These are phyloP conservation scores for Hetaerina americana DNA, from an alignment of 1,140 invertebrate genomes.

Conservation along the genomic window DNA sequence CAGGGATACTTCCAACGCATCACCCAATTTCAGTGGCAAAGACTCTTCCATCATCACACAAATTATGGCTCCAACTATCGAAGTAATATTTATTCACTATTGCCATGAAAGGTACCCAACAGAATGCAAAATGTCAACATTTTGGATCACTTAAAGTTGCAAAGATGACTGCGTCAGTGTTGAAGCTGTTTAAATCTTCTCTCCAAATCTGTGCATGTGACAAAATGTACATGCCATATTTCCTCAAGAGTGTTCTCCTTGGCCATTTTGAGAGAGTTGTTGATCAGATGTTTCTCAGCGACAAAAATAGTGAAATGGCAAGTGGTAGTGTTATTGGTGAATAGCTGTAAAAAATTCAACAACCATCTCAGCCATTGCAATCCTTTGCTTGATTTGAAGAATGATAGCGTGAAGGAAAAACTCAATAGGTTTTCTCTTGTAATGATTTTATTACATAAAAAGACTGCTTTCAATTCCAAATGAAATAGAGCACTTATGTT, in stretches of 20 bases:
- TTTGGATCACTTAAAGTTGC: background rate
- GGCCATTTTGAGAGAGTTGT: background rate
- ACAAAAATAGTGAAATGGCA: background rate
- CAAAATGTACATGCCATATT: background rate
- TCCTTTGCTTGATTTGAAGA: background rate
- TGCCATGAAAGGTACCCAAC: background rate
- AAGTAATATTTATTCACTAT: background rate
- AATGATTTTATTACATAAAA: background rate
- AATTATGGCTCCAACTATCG: background rate
- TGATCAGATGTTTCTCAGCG: background rate
- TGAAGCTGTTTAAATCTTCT: background rate
- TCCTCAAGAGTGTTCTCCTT: background rate
- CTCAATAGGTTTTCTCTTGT: background rate
- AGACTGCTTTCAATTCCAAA: background rate
- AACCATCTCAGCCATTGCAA: too few relatives aligned
- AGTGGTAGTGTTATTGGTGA: background rate
- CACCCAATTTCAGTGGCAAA: background rate
- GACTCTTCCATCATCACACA: background rate
- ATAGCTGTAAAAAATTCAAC: background rate
- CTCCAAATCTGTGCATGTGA: background rate
- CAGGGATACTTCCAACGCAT: background rate
- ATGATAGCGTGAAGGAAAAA: background rate
- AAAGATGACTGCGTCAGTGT: background rate
- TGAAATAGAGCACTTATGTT: background rate
- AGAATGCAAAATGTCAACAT: background rate